Percentiles rank a stretch among this genome's conserved stretches.
Conservation (phyloP, 1,140 invertebrate species). For the Streblospio benedicti region DNA sequence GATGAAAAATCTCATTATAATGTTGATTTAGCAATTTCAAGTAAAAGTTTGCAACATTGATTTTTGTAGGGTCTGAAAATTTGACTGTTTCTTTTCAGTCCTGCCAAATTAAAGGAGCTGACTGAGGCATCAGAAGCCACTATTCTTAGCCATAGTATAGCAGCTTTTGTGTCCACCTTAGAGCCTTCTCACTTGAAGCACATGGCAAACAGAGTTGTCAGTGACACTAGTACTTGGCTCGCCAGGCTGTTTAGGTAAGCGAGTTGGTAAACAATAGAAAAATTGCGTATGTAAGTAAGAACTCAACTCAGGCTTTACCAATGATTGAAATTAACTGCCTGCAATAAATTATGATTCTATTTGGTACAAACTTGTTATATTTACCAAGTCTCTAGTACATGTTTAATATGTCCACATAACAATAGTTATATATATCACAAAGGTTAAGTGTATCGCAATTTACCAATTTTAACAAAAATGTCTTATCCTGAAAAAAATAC, state of each 20-base stretch:
- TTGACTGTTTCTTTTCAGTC: slow-evolving; percentile 15
- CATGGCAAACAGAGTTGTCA: slow-evolving; percentile 61
- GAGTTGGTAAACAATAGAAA: background rate
- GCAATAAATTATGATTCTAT: background rate
- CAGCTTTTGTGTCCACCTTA: slow-evolving; percentile 63
- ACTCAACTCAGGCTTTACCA: background rate
- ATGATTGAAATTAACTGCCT: background rate
- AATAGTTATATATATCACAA: background rate
- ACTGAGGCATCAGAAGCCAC: slow-evolving; percentile 58
- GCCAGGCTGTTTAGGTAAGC: slow-evolving; percentile 67
- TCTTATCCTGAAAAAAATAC: too few species aligned
- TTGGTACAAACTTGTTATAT: background rate
- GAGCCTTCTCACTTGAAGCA: slow-evolving; percentile 61
- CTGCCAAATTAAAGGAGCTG: slow-evolving; percentile 38
- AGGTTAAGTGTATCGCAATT: too few species aligned
- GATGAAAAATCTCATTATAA: background rate
- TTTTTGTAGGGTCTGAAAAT: background rate
- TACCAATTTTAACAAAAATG: too few species aligned
- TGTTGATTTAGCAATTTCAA: background rate
- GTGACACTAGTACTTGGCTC: slow-evolving; percentile 68
- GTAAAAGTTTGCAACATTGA: background rate
- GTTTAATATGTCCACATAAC: background rate
- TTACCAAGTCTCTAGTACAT: background rate
- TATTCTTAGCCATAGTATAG: slow-evolving; percentile 64
- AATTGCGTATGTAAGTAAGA: background rate